Evolutionary conservation across 1,140 invertebrate species (phyloP).

Genomic region (Drosophila melanogaster): DNA sequence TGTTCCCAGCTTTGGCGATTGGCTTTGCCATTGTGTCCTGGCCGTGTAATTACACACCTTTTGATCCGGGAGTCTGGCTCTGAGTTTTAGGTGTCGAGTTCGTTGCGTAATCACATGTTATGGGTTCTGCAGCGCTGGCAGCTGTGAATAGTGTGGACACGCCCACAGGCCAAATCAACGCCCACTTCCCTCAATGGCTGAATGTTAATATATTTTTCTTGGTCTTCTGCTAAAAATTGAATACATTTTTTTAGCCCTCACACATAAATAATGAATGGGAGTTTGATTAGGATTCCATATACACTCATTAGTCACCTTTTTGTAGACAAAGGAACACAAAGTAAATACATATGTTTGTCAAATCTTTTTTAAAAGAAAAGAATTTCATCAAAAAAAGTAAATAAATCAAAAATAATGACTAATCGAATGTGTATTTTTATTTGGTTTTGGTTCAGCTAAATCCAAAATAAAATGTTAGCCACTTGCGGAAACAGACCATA

Average conservation of each 20-base stretch:
- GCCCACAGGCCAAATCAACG: slow-evolving; percentile 37
- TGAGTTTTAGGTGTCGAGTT: slow-evolving; percentile 70
- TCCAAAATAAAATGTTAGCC: neutral
- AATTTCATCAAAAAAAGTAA: too few relatives aligned
- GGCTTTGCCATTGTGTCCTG: slow-evolving; percentile 65
- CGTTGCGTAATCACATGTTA: slow-evolving; percentile 79
- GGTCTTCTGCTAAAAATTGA: neutral
- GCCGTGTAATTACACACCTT: slow-evolving; percentile 66
- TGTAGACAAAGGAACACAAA: too few relatives aligned
- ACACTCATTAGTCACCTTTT: too few relatives aligned
- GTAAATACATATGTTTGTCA: too few relatives aligned
- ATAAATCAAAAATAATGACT: too few relatives aligned
- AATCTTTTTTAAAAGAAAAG: too few relatives aligned
- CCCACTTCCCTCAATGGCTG: slow-evolving; percentile 63
- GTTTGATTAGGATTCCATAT: too few relatives aligned
- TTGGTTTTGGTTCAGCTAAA: neutral
- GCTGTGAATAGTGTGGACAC: slow-evolving; percentile 43
- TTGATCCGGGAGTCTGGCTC: slow-evolving; percentile 26
- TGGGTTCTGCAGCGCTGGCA: slow-evolving; percentile 47
- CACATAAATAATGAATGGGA: neutral
- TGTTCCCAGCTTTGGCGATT: slow-evolving; percentile 63
- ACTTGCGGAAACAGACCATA: neutral
- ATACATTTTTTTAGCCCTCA: neutral
- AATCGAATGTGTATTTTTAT: too few relatives aligned
- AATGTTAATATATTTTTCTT: slow-evolving; percentile 26